Evolutionary conservation across 2,797 vertebrate genomes (phyloP).

Genomic region (Pangasius mekongensis): DNA sequence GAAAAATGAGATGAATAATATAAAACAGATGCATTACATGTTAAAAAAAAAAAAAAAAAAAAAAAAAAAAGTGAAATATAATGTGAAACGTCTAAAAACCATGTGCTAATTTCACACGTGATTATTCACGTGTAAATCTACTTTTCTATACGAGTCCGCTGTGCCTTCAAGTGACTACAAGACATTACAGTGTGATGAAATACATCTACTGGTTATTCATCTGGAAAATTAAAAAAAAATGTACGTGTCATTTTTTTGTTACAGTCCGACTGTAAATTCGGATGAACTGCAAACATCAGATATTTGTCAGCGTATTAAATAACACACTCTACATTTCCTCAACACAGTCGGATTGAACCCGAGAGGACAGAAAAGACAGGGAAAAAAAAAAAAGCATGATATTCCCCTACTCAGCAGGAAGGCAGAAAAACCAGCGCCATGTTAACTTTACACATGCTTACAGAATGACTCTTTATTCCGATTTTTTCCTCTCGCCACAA

Average conservation of each 20-base stretch:
- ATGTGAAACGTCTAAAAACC: neutral
- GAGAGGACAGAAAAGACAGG: too few relatives aligned
- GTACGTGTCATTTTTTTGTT: neutral
- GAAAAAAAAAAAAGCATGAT: conserved; percentile 30
- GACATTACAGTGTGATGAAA: too few relatives aligned
- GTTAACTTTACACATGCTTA: conserved; percentile 68
- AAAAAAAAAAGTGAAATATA: neutral
- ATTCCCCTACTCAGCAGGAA: conserved; percentile 58
- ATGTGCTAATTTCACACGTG: neutral
- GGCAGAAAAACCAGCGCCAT: conserved; percentile 58
- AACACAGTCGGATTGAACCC: neutral
- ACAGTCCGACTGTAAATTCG: neutral
- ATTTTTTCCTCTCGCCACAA: conserved; percentile 69
- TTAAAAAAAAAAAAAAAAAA: neutral
- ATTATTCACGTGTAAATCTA: neutral
- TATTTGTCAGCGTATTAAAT: conserved; percentile 55
- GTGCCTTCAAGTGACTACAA: neutral
- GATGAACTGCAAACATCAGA: conserved; percentile 10
- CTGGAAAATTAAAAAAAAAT: too few relatives aligned
- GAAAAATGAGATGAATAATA: neutral
- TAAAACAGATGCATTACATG: neutral
- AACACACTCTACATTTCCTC: conserved; percentile 44
- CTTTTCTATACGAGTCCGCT: neutral
- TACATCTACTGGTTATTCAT: too few relatives aligned
- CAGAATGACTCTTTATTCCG: conserved; percentile 76